Base-by-base conservation (phyloP, 37 sponge, comb jelly and placozoan species). In the Cliona cf. orientalis region DNA sequence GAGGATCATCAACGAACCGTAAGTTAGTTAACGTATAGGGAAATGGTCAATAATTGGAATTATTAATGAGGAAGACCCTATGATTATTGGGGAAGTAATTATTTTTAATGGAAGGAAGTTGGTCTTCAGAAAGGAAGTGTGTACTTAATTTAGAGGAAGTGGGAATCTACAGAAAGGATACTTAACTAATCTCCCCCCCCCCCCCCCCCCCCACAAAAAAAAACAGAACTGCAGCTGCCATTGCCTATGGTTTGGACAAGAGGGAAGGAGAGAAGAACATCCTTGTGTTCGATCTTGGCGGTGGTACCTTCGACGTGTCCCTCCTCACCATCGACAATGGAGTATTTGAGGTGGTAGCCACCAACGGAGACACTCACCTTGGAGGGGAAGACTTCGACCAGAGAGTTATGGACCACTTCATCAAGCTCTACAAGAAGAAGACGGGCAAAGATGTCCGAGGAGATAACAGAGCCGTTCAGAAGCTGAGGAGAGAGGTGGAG, bases 361-460 rank as follows among this genome's bases (percentile, higher is more conserved):
- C 99, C 22, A 98, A 98, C 58, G 99, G 99, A 85, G 99, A 98
- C 87, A 98, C 99, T 69, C 99, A 98, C 81, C 79, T 98, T 40
- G 99, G 99, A 76, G 99, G 99, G 36, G 97, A 98, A 66, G 99
- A 98, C 80, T 98, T 98, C 78, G 99, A 98, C 59, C 97, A 98
- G 76, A 59, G 93, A 21, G 99, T 98, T 3, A 98, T 98, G 99
- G 99, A 98, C 59, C 97, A 98, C 74, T 98, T 98, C 71, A 94
- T 98, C 89, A 98, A 98, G 84, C 89, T 98, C 46, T 98, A 91
- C 97, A 98, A 98, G 88, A 98, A 98, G 93, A 98, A 98, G 80
- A 93, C 89, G 14, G 97, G 97, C 58, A 98, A 94, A 69, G 99
- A 98, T 67, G 87, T 98, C 74, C 75, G 95, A 23, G 79, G 88